Conservation (phyloP, 2,888 invertebrate species). For the Halocaridina rubra region DNA sequence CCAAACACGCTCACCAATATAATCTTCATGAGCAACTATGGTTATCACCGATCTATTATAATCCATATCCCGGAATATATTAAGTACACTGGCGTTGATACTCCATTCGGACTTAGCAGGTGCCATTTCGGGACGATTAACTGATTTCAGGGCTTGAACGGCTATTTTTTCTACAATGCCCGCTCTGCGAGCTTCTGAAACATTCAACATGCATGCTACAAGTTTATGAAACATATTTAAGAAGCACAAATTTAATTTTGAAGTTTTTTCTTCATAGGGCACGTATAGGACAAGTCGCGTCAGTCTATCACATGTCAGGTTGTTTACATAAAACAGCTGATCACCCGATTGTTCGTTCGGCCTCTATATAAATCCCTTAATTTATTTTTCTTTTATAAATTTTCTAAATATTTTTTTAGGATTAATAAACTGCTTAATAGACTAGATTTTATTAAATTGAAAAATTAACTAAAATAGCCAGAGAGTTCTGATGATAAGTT, state of each 20-base stretch:
- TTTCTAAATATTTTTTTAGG: no score
- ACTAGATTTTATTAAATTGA: no score
- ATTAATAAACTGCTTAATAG: no score
- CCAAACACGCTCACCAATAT: constrained; percentile 39
- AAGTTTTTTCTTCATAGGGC: background rate
- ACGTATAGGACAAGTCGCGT: no score
- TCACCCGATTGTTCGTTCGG: no score
- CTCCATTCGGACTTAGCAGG: background rate
- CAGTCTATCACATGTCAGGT: no score
- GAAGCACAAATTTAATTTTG: no score
- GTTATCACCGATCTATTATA: constrained; percentile 56
- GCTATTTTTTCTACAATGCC: constrained; percentile 42
- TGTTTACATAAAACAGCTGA: constrained; percentile 30
- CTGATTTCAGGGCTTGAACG: constrained; percentile 6
- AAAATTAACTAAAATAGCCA: no score
- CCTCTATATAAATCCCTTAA: no score
- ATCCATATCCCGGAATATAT: constrained; percentile 45
- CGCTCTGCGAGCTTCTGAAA: constrained; percentile 28
- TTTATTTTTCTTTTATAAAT: no score
- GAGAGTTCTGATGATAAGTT: no score
- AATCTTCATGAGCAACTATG: constrained; percentile 20
- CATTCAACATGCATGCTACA: constrained; percentile 48
- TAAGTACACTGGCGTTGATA: constrained; percentile 40
- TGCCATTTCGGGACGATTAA: background rate
- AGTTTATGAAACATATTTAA: constrained; percentile 31